Base-by-base conservation (phyloP, 2,888 invertebrate genomes). In the Malthinus flaveolus region DNA sequence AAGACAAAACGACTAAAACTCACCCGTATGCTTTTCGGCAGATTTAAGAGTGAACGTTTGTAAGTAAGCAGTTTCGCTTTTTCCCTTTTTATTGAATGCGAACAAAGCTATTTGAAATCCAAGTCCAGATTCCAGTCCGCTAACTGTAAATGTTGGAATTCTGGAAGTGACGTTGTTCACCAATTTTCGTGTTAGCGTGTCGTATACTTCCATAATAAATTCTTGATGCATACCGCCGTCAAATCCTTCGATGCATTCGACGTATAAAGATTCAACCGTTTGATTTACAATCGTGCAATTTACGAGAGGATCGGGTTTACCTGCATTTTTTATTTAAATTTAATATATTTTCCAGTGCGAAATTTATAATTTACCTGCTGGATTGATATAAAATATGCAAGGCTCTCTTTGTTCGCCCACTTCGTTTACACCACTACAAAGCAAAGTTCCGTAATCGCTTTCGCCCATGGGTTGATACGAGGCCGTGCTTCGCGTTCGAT, bases 201-300 rank as follows among this genome's bases (percentile, higher is more conserved):
- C 82, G 78, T 84, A 85, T 62, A 90, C 85, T 78, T 90, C 88
- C 81, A 90, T 85, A 66, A 87, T 83, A 77, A 90, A 90, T 74
- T 84, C 84, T 77, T 90, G 90, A 61, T 84, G 83, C 58, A 90
- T 80, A 45, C 90, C 90, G 11, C 90, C 90, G 75, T 90, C 87
- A 78, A 89, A 90, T 54, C 90, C 90, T 72, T 88, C 88, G 15
- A 83, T 78, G 76, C 90, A 91, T 75, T 88, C 88, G 65, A 89
- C 85, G 76, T 86, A 84, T 67, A 91, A 79, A 34, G 88, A 85
- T 67, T 87, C 87, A 57, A 86, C 85, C 32, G 90, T 90, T 76
- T 88, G 87, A 79, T 90, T 91, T 62, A 86, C 80, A 64, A 89
- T 83, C 55, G 87, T 86, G 77, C 90, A 91, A 77, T 90, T 90